Percentiles rank a stretch among this genome's conserved stretches.
phyloP scores from a whole-genome alignment of 2,797 vertebrate species.

The Triplophysa bombifrons region DNA sequence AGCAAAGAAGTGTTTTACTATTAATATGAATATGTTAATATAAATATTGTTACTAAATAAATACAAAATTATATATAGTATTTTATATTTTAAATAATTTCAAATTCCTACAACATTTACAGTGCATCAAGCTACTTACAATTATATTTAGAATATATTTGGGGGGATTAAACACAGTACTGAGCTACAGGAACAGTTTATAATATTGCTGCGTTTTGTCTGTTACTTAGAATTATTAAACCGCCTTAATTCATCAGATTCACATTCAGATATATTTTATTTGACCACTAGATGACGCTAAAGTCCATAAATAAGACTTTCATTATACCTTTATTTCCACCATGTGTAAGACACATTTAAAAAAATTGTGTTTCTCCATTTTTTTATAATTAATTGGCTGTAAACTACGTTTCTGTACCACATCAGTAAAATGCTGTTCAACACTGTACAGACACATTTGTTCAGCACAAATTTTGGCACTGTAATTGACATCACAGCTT shows the following conservation, averaged over 20 bases:
- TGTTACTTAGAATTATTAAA: neutral
- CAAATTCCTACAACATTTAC: neutral
- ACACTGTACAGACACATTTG: neutral
- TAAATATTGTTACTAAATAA: constrained; percentile 46
- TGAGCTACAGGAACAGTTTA: neutral
- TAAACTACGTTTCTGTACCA: neutral
- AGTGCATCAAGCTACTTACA: too few relatives aligned
- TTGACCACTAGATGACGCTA: neutral
- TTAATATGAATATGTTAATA: neutral
- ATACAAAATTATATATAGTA: neutral
- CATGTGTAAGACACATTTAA: neutral
- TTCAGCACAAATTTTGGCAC: neutral
- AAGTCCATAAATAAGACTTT: neutral
- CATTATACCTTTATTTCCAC: neutral
- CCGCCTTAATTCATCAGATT: neutral
- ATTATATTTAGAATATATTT: neutral
- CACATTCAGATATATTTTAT: neutral
- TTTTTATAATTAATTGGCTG: neutral
- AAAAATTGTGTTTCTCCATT: neutral
- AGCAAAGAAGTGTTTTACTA: too few relatives aligned
- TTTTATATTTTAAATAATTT: neutral
- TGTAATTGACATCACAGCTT: neutral
- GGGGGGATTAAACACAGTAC: too few relatives aligned
- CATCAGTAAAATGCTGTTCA: neutral
- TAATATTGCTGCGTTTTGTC: neutral